Percentiles rank a stretch among this genome's conserved stretches.
These are phyloP conservation scores for Chrysemys picta DNA, from an alignment of 2,113 vertebrate species.

Conservation along the genomic window DNA sequence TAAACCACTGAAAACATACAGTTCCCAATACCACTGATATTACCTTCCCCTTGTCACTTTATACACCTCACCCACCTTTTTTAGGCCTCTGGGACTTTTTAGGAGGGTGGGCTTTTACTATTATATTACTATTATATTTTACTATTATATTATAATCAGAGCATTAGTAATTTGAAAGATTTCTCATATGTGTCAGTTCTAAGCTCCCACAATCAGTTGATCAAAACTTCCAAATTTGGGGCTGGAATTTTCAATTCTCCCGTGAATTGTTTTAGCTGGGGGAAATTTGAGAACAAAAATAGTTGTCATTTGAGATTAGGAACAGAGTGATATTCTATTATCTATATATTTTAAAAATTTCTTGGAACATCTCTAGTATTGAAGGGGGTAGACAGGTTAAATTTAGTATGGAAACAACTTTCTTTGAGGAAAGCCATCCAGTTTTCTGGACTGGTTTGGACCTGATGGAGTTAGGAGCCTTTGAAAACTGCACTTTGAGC, in stretches of 20 bases:
- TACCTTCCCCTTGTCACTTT: neutral
- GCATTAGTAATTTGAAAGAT: neutral
- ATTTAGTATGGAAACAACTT: neutral
- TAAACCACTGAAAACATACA: no score
- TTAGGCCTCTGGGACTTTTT: no score
- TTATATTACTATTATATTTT: neutral
- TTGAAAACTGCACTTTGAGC: neutral
- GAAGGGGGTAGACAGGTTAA: neutral
- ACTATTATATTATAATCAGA: neutral
- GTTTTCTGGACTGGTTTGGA: neutral
- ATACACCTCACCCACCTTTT: neutral
- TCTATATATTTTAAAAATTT: neutral
- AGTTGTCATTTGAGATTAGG: neutral
- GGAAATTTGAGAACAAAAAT: neutral
- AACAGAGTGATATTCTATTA: neutral
- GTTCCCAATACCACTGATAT: neutral
- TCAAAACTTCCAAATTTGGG: neutral
- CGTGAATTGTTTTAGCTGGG: neutral
- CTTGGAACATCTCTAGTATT: neutral
- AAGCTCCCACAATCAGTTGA: neutral
- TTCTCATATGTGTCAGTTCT: neutral
- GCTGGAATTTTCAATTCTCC: neutral
- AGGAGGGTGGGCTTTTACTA: neutral
- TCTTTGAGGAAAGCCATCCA: neutral
- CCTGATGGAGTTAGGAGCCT: neutral